A percentile compares a stretch with the other conserved stretches of the same genome.
These are phyloP conservation scores for Nymphalis polychloros DNA, from an alignment of 2,888 invertebrate species.

Conservation along the genomic window DNA sequence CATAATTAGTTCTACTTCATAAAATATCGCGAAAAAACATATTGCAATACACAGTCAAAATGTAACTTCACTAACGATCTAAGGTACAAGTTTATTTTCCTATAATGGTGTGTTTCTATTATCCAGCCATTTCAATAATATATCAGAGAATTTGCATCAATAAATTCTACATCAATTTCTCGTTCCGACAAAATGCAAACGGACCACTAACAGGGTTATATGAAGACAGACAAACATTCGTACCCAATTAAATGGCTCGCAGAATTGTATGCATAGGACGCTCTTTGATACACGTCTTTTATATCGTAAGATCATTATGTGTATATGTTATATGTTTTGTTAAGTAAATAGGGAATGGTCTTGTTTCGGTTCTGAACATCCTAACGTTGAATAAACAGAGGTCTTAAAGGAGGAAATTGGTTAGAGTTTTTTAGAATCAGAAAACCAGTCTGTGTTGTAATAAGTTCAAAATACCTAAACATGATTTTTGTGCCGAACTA, in stretches of 20 bases:
- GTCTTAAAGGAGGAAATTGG: background rate
- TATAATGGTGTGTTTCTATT: too few relatives aligned
- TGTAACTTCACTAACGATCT: too few relatives aligned
- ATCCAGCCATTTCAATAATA: background rate
- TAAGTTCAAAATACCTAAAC: too few relatives aligned
- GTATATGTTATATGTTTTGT: conserved; percentile 1
- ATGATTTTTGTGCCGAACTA: too few relatives aligned
- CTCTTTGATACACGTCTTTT: conserved; percentile 46
- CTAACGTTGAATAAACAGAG: background rate
- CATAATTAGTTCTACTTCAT: too few relatives aligned
- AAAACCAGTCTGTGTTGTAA: background rate
- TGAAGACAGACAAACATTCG: conserved; percentile 60
- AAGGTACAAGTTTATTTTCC: too few relatives aligned
- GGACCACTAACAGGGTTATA: conserved; percentile 35
- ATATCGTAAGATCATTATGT: conserved; percentile 24
- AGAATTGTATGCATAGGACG: conserved; percentile 66
- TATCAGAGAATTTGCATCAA: background rate
- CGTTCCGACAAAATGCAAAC: conserved; percentile 26
- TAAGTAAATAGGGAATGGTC: background rate
- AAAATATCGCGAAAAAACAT: too few relatives aligned
- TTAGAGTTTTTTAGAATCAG: background rate
- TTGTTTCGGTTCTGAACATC: background rate
- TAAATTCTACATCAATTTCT: background rate
- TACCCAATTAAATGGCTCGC: conserved; percentile 71
- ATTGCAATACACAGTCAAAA: too few relatives aligned